Evolutionary conservation across 2,888 invertebrate species (phyloP).

Genomic region (Neoaliturus tenellus): DNA sequence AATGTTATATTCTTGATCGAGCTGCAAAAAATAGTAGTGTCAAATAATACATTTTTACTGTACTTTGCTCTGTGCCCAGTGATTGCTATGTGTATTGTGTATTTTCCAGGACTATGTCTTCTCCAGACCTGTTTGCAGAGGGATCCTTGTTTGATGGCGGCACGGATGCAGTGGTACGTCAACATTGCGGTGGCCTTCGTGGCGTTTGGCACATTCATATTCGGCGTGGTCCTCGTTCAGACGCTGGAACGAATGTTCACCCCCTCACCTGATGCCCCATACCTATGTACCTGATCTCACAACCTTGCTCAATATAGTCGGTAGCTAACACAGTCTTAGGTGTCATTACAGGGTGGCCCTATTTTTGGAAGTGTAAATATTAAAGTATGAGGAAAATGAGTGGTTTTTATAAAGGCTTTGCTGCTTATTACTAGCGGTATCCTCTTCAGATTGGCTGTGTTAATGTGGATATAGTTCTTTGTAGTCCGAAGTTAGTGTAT

Average conservation of each 20-base stretch:
- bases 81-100: too few species aligned
- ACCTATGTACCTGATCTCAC: slow-evolving; percentile 42
- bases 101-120: slow-evolving; percentile 72
- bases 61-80: too few species aligned
- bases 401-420: too few species aligned
- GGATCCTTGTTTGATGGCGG: slow-evolving; percentile 71
- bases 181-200: slow-evolving; percentile 70
- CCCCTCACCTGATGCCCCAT: background rate
- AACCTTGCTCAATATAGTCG: slow-evolving; percentile 5
- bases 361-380: background rate
- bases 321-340: background rate
- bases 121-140: slow-evolving; percentile 70
- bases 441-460: too few species aligned
- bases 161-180: slow-evolving; percentile 70
- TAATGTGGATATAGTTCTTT: too few species aligned
- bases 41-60: too few species aligned
- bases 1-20: too few species aligned
- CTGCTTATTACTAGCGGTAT: too few species aligned
- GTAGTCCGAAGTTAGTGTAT: too few species aligned
- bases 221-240: slow-evolving; percentile 72
- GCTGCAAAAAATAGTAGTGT: too few species aligned
- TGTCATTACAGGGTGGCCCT: background rate
- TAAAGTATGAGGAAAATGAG: too few species aligned
- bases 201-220: slow-evolving; percentile 72
- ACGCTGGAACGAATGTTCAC: slow-evolving; percentile 66